Conservation (phyloP, 2,797 vertebrate species). For the Hydrocynus forskahlii region DNA sequence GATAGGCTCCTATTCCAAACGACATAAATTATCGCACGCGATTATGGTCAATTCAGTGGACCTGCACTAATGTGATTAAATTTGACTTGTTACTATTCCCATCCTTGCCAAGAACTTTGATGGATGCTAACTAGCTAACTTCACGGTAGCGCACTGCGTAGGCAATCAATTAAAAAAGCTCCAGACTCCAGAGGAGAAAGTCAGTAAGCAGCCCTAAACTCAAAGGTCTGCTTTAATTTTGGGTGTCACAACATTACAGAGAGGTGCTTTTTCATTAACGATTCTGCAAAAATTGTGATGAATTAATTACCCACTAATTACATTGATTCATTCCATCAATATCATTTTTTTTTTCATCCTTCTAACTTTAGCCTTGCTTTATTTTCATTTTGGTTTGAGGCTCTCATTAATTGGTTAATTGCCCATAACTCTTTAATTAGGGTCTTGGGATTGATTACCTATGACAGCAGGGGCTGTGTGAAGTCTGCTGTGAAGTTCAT, state of each 20-base stretch:
- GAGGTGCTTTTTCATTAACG: slow-evolving; percentile 37
- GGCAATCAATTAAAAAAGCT: slow-evolving; percentile 35
- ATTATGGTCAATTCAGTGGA: not conserved
- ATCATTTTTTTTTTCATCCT: slow-evolving; percentile 24
- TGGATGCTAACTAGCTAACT: slow-evolving; percentile 20
- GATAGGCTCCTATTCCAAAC: not conserved
- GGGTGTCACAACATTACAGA: slow-evolving; percentile 14
- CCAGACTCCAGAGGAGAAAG: not conserved
- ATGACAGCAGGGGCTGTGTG: slow-evolving; percentile 30
- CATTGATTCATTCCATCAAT: slow-evolving; percentile 58
- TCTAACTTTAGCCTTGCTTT: slow-evolving; percentile 34
- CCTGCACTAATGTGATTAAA: not conserved
- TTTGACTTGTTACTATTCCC: not conserved
- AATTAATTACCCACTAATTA: slow-evolving; percentile 63
- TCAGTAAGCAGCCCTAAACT: slow-evolving; percentile 7
- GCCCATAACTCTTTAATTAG: slow-evolving; percentile 63
- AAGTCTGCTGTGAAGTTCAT: slow-evolving; percentile 34
- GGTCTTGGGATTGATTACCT: slow-evolving; percentile 58
- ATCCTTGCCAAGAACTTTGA: slow-evolving; percentile 1
- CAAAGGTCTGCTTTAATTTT: slow-evolving; percentile 30
- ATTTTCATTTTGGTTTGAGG: slow-evolving; percentile 50
- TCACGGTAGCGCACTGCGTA: not conserved
- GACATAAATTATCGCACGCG: not conserved
- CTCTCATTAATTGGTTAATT: slow-evolving; percentile 62
- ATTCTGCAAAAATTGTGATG: slow-evolving; percentile 42